phyloP scores from a whole-genome alignment of 2,888 invertebrate species.

The Sarcophaga variegata region DNA sequence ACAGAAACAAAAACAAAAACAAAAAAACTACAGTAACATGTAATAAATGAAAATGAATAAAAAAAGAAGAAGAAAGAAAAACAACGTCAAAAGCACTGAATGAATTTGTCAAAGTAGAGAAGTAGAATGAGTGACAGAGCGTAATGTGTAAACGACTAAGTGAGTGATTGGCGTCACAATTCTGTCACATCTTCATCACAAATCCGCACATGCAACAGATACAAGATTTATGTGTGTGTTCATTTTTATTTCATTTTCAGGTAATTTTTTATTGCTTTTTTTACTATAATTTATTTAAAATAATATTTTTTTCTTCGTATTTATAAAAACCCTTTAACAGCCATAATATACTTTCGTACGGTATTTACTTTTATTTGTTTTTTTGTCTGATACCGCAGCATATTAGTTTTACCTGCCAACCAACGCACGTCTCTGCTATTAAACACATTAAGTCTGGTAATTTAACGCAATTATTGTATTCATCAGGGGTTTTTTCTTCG shows the following conservation, averaged over 20 bases:
- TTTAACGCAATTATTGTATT: constrained; percentile 70
- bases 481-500: constrained; percentile 39
- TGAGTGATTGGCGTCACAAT: constrained; percentile 67
- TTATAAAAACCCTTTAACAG: constrained; percentile 35
- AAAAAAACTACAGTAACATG: constrained; percentile 10
- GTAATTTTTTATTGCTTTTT: constrained; percentile 23
- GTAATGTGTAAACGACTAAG: constrained; percentile 3
- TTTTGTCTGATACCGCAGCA: background rate
- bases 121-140: background rate
- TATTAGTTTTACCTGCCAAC: constrained; percentile 18
- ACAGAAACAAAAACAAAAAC: background rate
- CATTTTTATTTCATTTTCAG: constrained; percentile 25
- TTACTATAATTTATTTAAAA: constrained; percentile 20
- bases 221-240: constrained; percentile 26
- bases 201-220: constrained; percentile 26
- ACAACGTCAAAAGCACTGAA: constrained; percentile 30
- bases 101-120: constrained; percentile 54
- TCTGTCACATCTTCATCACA: constrained; percentile 61
- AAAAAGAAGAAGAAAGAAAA: background rate
- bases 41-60: background rate
- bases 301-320: background rate
- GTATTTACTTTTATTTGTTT: background rate
- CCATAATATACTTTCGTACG: background rate
- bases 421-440: constrained; percentile 63
- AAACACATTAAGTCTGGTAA: constrained; percentile 71